These are phyloP conservation scores for Liodrosophila aerea DNA, from an alignment of 2,888 invertebrate species.

Conservation along the genomic window DNA sequence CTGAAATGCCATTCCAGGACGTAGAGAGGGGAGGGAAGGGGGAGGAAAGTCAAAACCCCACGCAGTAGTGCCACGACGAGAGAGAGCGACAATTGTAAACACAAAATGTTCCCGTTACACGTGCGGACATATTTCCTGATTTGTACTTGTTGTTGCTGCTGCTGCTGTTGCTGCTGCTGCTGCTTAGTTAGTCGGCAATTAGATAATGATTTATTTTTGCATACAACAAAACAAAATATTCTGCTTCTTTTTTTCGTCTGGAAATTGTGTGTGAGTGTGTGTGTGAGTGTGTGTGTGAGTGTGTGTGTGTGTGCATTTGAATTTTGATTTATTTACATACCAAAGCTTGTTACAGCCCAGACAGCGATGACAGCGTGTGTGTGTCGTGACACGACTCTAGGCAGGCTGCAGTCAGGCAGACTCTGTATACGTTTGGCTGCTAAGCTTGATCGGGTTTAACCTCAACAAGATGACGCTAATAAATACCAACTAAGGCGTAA, in stretches of 20 bases:
- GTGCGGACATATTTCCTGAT: conserved; percentile 58
- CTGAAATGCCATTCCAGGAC: too few relatives aligned
- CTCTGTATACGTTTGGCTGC: too few relatives aligned
- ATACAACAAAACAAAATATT: conserved; percentile 31
- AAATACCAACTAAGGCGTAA: too few relatives aligned
- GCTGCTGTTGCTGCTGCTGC: conserved; percentile 22
- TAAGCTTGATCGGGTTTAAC: too few relatives aligned
- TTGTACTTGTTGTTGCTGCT: conserved; percentile 15
- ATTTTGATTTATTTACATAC: conserved; percentile 63
- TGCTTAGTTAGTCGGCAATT: conserved; percentile 60
- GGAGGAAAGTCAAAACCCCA: too few relatives aligned
- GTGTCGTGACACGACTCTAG: conserved; percentile 14
- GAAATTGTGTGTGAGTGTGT: conserved; percentile 21
- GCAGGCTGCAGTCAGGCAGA: too few relatives aligned
- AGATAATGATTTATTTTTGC: conserved; percentile 74
- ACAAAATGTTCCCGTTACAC: conserved; percentile 61
- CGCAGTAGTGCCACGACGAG: too few relatives aligned
- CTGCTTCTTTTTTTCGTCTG: conserved; percentile 5
- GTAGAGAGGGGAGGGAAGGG: too few relatives aligned
- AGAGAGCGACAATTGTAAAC: conserved; percentile 49
- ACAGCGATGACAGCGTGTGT: conserved; percentile 1
- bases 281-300: conserved; percentile 13
- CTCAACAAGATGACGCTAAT: too few relatives aligned
- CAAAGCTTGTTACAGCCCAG: conserved; percentile 21
- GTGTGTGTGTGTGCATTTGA: conserved; percentile 26